These are phyloP conservation scores for Microctonus hyperodae DNA, from an alignment of 2,888 invertebrate species.

Conservation along the genomic window DNA sequence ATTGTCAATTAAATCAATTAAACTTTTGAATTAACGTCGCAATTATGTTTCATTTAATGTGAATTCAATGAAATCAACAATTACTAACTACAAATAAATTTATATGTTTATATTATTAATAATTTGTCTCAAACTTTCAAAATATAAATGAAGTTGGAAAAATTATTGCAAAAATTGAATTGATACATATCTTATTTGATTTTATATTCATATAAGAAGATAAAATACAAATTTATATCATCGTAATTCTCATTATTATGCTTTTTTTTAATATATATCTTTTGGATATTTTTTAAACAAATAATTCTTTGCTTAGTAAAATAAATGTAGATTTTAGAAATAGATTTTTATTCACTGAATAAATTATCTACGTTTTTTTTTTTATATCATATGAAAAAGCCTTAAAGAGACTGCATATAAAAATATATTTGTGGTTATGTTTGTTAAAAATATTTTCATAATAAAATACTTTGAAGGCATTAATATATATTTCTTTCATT, in stretches of 20 bases:
- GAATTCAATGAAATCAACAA: no score
- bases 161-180: neutral
- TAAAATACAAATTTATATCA: neutral
- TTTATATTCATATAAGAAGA: neutral
- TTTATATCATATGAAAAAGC: neutral
- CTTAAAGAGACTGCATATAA: neutral
- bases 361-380: neutral
- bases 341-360: neutral
- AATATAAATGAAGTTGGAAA: neutral
- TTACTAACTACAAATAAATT: no score
- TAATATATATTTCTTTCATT: neutral
- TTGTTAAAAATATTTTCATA: neutral
- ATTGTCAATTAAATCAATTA: no score
- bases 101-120: no score
- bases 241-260: neutral
- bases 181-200: neutral
- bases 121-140: no score
- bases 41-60: no score
- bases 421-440: neutral
- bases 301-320: neutral
- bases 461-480: neutral
- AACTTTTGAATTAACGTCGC: no score
- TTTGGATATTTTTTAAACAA: neutral
- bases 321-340: neutral
- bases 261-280: neutral